Evolutionary conservation across 2,888 invertebrate genomes (phyloP), one percentile per base, ranked within the genome.

Genomic region (Agonopterix arenella): DNA sequence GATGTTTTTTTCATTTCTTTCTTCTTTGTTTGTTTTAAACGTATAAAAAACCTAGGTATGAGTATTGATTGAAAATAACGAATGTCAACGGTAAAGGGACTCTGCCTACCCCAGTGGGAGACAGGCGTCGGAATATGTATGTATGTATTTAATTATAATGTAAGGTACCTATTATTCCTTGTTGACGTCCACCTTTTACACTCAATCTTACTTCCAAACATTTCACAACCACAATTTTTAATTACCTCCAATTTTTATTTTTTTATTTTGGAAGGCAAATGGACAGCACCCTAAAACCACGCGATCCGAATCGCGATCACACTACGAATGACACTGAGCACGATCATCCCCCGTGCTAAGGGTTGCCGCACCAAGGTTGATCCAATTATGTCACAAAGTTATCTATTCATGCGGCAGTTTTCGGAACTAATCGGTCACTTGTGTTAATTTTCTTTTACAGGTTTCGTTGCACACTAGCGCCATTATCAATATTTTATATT

Each of bases 191-290:
- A 92, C 56, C 88, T 85, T 69, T 92, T 84, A 46, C 91, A 90
- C 56, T 92, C 91, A 52, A 84, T 71, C 68, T 91, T 90, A 61
- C 90, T 91, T 54, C 91, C 91, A 67, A 92, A 92, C 92, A 92
- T 92, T 50, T 52, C 46, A 52, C 54, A 53, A 54, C 13, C 43
- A 8, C 43, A 43, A 43, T 43, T 11, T 11, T 43, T 11, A 10
- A 40, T n/a, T 40, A 11, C 51, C 48, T 47, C 46, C 41, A 40
- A 38, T 2, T 53, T 43, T 50, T 52, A 16, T 13, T 45, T 43
- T 18, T 36, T 42, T 44, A 13, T 13, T 49, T 55, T 52, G 10
- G 38, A 8, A 9, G 11, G 46, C 44, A 45, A 13, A 40, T 44
- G 36, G 42, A 11, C 28, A 45, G 42, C 41, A 54, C 54, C 52